Conservation (phyloP, 2,113 vertebrate genomes). For the Dinomys branickii region DNA sequence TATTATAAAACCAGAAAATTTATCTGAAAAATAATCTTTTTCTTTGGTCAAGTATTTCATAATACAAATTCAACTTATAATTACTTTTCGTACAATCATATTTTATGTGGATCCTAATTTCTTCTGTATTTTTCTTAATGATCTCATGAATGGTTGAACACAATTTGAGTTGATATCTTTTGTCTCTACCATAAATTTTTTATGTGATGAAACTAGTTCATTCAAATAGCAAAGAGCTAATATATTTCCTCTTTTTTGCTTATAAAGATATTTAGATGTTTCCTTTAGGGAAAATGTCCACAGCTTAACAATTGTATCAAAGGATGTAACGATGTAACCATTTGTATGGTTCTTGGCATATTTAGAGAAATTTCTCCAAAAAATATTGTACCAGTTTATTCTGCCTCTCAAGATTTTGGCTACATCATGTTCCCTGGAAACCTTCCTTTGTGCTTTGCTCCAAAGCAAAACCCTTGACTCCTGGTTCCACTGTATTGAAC, state of each 20-base stretch:
- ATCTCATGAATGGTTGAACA: not conserved
- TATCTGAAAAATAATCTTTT: not conserved
- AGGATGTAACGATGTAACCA: not conserved
- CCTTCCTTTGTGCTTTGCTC: not conserved
- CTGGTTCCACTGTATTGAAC: not conserved
- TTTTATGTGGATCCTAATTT: not conserved
- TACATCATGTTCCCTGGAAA: not conserved
- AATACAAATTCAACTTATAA: not conserved
- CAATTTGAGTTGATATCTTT: not conserved
- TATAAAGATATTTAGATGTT: constrained; percentile 16
- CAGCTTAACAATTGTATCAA: not conserved
- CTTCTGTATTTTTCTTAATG: not conserved
- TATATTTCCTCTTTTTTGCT: not conserved
- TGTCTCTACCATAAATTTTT: constrained; percentile 24
- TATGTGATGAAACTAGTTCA: not conserved
- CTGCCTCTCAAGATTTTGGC: not conserved
- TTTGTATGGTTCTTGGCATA: not conserved
- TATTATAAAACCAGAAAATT: constrained; percentile 1
- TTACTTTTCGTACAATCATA: not conserved
- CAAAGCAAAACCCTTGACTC: not conserved
- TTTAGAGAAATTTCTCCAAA: not conserved
- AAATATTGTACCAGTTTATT: not conserved
- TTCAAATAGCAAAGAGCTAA: not conserved
- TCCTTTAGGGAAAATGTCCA: not conserved
- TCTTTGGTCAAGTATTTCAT: not conserved